These are phyloP conservation scores for Ranitomeya variabilis DNA, from an alignment of 2,113 vertebrate species.

Conservation along the genomic window DNA sequence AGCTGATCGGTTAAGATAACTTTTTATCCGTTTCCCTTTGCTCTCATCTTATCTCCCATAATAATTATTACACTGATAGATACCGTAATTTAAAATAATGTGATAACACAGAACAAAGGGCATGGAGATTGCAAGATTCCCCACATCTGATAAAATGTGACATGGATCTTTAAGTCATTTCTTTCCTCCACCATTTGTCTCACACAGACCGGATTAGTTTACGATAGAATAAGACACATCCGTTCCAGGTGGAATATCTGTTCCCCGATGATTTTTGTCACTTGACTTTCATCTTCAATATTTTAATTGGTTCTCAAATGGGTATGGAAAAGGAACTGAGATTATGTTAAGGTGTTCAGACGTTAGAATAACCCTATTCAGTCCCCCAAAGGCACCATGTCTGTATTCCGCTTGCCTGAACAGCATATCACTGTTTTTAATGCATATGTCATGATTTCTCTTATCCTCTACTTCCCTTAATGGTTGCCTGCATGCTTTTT, in stretches of 20 bases:
- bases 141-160: conserved; percentile 42
- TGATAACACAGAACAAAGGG: conserved; percentile 14
- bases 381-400: conserved; percentile 52
- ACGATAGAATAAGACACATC: conserved; percentile 63
- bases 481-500: conserved; percentile 78
- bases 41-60: background rate
- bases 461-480: conserved; percentile 58
- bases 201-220: conserved; percentile 63
- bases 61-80: background rate
- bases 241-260: conserved; percentile 67
- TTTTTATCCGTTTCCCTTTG: background rate
- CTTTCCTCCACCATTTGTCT: conserved; percentile 25
- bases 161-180: conserved; percentile 40
- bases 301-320: conserved; percentile 74
- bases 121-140: background rate
- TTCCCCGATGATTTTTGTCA: conserved; percentile 67
- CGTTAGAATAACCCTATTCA: conserved; percentile 65
- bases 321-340: conserved; percentile 66
- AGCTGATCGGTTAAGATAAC: background rate
- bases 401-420: conserved; percentile 66
- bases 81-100: background rate
- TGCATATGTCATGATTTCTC: conserved; percentile 77
- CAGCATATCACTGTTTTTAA: conserved; percentile 71
- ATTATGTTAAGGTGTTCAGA: conserved; percentile 67
- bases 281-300: conserved; percentile 73